A percentile compares a stretch with the other conserved stretches of the same genome.
These are phyloP conservation scores for Cyprinodon brontotheroides DNA, from an alignment of 2,113 vertebrate species.

Conservation along the genomic window DNA sequence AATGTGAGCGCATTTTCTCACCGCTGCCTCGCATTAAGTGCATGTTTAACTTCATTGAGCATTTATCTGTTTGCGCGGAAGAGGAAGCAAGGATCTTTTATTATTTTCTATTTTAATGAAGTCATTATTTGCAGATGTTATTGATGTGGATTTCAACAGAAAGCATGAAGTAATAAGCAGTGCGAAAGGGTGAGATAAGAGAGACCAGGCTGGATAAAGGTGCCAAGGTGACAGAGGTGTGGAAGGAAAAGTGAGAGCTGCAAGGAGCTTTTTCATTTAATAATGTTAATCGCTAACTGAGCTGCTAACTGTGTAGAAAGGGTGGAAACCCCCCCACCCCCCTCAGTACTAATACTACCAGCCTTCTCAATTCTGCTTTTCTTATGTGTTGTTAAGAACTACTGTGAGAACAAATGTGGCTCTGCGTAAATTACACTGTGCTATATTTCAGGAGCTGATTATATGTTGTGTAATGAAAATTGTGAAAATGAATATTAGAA, in stretches of 20 bases:
- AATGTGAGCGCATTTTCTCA: background rate
- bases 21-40: slow-evolving; percentile 12
- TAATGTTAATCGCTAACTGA: slow-evolving; percentile 34
- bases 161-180: slow-evolving; percentile 13
- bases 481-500: background rate
- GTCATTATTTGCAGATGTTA: slow-evolving; percentile 35
- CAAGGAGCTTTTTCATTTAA: slow-evolving; percentile 48
- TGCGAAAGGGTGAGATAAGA: slow-evolving; percentile 9
- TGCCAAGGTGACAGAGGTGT: slow-evolving; percentile 31
- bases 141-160: slow-evolving; percentile 44
- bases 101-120: slow-evolving; percentile 35
- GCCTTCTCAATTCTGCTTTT: background rate
- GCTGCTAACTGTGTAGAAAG: slow-evolving; percentile 23
- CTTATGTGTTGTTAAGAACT: background rate
- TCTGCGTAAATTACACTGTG: background rate
- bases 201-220: slow-evolving; percentile 25
- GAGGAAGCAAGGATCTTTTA: slow-evolving; percentile 15
- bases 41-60: slow-evolving; percentile 30
- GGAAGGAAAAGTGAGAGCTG: slow-evolving; percentile 34
- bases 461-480: background rate
- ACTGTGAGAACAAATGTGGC: background rate
- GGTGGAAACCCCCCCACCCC: background rate
- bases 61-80: slow-evolving; percentile 30
- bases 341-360: background rate
- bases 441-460: background rate